Base-by-base conservation (phyloP, 2,797 vertebrate species). In the Tangara arthus region DNA sequence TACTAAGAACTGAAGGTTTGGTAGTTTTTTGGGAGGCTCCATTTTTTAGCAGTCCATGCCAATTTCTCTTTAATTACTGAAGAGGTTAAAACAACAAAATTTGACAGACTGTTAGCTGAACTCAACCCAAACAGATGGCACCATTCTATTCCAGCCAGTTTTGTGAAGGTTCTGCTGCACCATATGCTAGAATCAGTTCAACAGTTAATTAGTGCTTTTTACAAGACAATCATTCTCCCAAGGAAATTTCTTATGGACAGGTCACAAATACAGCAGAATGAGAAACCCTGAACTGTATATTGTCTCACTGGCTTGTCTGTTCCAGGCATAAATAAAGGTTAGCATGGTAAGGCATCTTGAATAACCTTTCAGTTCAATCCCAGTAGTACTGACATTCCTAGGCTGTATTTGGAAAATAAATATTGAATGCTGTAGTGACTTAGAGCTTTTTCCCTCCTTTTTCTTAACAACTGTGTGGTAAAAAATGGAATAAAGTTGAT, bases 311-410 rank as follows among this genome's bases (percentile, higher is more conserved):
- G 46, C 34, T 82, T 77, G 13, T 88, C 71, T 96, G 80, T 52
- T 89, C 21, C 60, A 61, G n/a, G 78, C 53, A 85, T 76, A 93
- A 94, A 93, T 83, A 95, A 96, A 96, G 69, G 94, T 94, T 83
- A 90, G 28, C 23, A 41, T 77, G 23, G 32, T 83, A 86, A 93
- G 17, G 61, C 63, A 57, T 69, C 72, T 90, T 63, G 69, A 91
- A 85, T 88, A 94, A 93, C 89, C 95, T 97, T 97, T 95, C 63
- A 44, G 63, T 24, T 95, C 81, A 94, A 3, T 96, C 91, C 72
- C 75, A 76, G 37, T 83, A 76, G 88, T 86, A 46, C 92, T 96
- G 94, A 95, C 64, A 91, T 97, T 97, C 93, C 70, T 93, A 66
- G 80, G 76, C 49, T 87, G 47, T 63, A 65, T 94, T 94, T 93